Evolutionary conservation across 1,140 invertebrate species (phyloP), one percentile per base, ranked within the genome.

Genomic region (Pogonus chalceus): DNA sequence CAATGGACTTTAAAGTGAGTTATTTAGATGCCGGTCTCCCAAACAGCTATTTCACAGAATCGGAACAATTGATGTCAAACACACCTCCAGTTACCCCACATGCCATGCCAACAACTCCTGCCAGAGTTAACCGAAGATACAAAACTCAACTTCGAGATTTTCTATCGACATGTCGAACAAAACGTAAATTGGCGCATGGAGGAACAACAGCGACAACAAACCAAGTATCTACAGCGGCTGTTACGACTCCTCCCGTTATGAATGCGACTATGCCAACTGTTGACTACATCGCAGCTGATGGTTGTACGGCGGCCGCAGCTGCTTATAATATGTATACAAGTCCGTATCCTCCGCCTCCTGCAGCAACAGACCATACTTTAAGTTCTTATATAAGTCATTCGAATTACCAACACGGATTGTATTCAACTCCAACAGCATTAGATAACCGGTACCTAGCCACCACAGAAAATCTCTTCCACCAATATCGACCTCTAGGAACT

Each of bases 1-100:
- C 94, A 0, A 97, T 96, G 89, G 95, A 98, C 70, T 98, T 98
- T 68, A 98, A 98, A 80, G 92, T 97, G 18, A 96, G 93, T 63
- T 98, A 98, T 69, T 76, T 94, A 61, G 92, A 96, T 64, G 91
- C 91, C 0, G 91, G 91, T 1, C 73, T 96, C 46, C 90, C 89
- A 1, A 92, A 88, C 62, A 85, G 87, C 18, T 94, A 93, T 68
- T 92, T 92, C 68, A 87, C 87, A 1, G 90, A 93, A 64, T 81
- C 80, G 22, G 88, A 92, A 60, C 85, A 88, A 64, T 70, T 92
- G n/a, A 79, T 89, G 1, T 71, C 73, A 1, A 69, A 68, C 49
- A 76, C 79, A 61, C 75, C 79, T 2, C 76, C 74, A 23, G 72
- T 69, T 37, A 65, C 65, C 10, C 62, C 72, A 31, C 65, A 75